Evolutionary conservation across 1,140 invertebrate species (phyloP).

Genomic region (Drosophila erecta): DNA sequence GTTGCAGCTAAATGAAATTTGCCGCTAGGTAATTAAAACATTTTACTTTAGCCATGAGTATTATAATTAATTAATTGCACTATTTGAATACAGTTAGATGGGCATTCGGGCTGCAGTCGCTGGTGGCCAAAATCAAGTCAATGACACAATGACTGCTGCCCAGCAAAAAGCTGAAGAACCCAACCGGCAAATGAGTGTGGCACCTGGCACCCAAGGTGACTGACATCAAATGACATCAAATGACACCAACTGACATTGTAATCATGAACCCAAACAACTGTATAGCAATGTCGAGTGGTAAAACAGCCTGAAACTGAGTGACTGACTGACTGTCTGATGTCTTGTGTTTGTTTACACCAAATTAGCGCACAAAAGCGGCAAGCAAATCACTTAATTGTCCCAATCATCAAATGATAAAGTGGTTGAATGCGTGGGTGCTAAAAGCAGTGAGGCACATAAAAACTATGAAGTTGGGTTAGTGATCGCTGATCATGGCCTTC

Average conservation of each 20-base stretch:
- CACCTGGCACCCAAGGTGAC: conserved; percentile 58
- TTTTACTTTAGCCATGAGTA: conserved; percentile 29
- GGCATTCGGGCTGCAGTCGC: background rate
- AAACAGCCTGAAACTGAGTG: background rate
- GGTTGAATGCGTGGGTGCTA: conserved; percentile 25
- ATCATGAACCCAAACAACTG: conserved; percentile 28
- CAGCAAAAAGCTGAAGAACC: conserved; percentile 18
- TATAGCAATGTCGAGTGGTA: conserved; percentile 5
- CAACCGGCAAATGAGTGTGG: conserved; percentile 24
- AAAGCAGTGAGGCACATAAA: background rate
- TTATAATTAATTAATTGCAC: conserved; percentile 38
- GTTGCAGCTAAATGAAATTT: conserved; percentile 75
- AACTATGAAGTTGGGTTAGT: background rate
- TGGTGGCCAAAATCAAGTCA: conserved; percentile 28
- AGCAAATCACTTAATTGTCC: conserved; percentile 70
- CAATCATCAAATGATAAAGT: conserved; percentile 41
- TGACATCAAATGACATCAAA: conserved; percentile 47
- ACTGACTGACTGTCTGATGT: conserved; percentile 21
- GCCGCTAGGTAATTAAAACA: conserved; percentile 54
- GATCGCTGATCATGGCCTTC: conserved; percentile 35
- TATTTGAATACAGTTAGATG: conserved; percentile 20
- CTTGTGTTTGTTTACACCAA: conserved; percentile 60
- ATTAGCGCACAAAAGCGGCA: conserved; percentile 71
- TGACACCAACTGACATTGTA: conserved; percentile 35
- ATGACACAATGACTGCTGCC: too few relatives aligned